Base-by-base conservation (phyloP, 2,797 vertebrate genomes). In the Clarias platycephalus region DNA sequence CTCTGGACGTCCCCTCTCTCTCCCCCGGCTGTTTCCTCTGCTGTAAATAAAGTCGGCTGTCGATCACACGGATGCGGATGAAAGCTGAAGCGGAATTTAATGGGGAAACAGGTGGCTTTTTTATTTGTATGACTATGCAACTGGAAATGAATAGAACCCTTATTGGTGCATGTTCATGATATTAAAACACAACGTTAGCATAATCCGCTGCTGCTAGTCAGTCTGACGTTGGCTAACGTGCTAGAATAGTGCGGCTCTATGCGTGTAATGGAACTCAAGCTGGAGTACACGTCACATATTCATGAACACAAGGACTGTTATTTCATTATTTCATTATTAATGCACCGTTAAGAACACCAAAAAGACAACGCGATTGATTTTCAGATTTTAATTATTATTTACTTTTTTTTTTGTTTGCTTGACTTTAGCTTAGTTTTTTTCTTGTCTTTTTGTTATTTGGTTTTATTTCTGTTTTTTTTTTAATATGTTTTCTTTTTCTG, bases 111-210 rank as follows among this genome's bases (percentile, higher is more conserved):
- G 62, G 63, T 83, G 18, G 83, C 49, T 77, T 81, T 81, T 67
- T 34, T 58, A 28, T 82, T 85, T 85, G 83, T 87, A 83, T 88
- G 86, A 88, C 87, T 90, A 90, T 90, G 90, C 88, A 90, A 89
- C 87, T 89, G 84, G 83, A 87, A 86, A 79, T 67, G 68, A 79
- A 34, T 28, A 28, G 76, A 84, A 81, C 49, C 31, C 22, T 15
- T 15, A 18, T 34, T 9, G 58, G 31, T 86, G 85, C 86, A 89
- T 86, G 88, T 60, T 86, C 57, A 68, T 70, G 40, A 85, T 83
- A 74, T 77, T 82, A 67, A 66, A 60, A n/a, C 4, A 26, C 60
- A 86, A 7, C 0, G 57, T 83, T 77, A 86, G 83, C 34, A 63
- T 63, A 58, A 62, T 66, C 57, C 24, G 44, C 53, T 60, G 71